These are phyloP conservation scores for Porites evermanni DNA, from an alignment of 92 coral and sea anemone species.

Conservation along the genomic window DNA sequence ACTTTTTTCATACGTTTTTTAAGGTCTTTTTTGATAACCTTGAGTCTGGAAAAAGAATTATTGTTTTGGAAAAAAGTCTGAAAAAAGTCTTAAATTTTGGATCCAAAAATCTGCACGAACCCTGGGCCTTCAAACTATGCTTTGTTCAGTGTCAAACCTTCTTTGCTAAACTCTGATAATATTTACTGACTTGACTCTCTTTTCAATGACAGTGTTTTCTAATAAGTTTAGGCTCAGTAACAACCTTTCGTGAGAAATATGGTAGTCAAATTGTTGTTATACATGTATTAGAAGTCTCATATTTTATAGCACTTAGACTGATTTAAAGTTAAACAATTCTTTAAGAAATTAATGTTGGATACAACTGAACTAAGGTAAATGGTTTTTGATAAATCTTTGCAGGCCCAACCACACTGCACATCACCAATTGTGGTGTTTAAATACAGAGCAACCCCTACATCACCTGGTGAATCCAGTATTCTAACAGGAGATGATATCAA, in stretches of 20 bases:
- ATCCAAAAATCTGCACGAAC: too few relatives aligned
- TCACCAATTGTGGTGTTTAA: slow-evolving; percentile 92
- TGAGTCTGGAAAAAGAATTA: too few relatives aligned
- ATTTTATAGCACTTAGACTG: too few relatives aligned
- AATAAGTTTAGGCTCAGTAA: too few relatives aligned
- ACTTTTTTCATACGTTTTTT: too few relatives aligned
- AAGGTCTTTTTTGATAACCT: too few relatives aligned
- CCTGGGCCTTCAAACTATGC: background rate
- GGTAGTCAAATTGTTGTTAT: too few relatives aligned
- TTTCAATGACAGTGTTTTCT: background rate
- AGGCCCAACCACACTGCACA: slow-evolving; percentile 96
- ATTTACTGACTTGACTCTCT: background rate
- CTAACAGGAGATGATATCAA: slow-evolving; percentile 66
- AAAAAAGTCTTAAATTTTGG: too few relatives aligned
- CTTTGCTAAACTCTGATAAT: background rate
- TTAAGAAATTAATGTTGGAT: background rate
- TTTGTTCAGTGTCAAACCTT: background rate
- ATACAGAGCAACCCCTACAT: slow-evolving; percentile 81
- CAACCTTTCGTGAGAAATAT: too few relatives aligned
- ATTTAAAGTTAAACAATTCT: background rate
- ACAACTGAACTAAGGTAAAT: background rate
- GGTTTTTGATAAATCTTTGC: background rate
- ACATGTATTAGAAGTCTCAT: too few relatives aligned
- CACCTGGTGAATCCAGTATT: slow-evolving; percentile 36
- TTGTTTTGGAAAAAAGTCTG: too few relatives aligned